Evolutionary conservation across 2,797 vertebrate species (phyloP).

Genomic region (Eulemur coronatus): DNA sequence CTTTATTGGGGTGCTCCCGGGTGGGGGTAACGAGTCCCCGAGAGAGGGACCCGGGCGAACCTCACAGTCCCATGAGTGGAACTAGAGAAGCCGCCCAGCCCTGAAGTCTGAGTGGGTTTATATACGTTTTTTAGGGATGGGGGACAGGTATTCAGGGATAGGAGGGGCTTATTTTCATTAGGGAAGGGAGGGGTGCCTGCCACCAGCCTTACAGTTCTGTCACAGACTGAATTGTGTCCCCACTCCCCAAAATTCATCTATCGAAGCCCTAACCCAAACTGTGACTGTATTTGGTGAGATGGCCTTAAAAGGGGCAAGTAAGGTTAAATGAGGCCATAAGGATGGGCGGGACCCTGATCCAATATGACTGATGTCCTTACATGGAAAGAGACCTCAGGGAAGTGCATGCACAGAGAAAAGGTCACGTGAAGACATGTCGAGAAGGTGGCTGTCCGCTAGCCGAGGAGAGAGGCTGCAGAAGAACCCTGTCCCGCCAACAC

Average conservation of each 20-base stretch:
- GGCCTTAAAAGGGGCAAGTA: neutral
- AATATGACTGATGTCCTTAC: neutral
- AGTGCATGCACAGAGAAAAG: neutral
- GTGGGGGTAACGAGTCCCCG: too few relatives aligned
- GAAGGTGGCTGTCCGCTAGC: neutral
- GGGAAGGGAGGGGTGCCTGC: too few relatives aligned
- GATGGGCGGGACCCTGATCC: neutral
- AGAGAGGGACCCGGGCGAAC: too few relatives aligned
- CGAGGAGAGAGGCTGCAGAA: neutral
- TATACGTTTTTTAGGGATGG: too few relatives aligned
- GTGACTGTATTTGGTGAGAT: neutral
- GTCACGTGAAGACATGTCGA: neutral
- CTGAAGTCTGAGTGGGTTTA: too few relatives aligned
- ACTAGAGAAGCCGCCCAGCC: too few relatives aligned
- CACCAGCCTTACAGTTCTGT: too few relatives aligned
- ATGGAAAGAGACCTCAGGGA: neutral
- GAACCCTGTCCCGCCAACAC: neutral
- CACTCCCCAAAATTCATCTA: neutral
- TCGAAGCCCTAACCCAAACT: neutral
- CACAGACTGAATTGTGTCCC: neutral
- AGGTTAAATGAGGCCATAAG: neutral
- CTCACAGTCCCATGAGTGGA: too few relatives aligned
- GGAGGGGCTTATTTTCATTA: too few relatives aligned
- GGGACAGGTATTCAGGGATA: too few relatives aligned
- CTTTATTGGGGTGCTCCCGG: too few relatives aligned